phyloP scores from a whole-genome alignment of 2,888 invertebrate species.

The Drosophila mercatorum region DNA sequence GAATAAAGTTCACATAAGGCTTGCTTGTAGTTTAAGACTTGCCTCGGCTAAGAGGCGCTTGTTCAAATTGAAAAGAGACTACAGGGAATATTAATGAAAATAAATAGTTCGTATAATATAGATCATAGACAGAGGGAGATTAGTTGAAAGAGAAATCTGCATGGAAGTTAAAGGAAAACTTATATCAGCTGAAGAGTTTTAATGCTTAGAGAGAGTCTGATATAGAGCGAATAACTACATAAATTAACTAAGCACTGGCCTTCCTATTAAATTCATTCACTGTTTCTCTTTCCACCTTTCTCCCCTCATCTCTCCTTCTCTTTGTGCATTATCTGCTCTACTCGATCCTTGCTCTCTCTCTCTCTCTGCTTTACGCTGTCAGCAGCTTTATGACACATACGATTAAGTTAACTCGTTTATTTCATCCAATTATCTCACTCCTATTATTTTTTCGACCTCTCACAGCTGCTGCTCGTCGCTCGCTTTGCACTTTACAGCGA shows the following conservation, averaged over 20 bases:
- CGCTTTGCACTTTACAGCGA: not conserved
- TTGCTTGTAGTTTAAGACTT: constrained; percentile 7
- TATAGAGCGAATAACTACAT: too few species aligned
- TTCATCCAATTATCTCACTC: constrained; percentile 2
- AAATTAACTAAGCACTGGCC: too few species aligned
- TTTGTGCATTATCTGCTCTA: not conserved
- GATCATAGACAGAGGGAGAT: not conserved
- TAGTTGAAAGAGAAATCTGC: not conserved
- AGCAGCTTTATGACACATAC: not conserved
- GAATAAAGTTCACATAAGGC: constrained; percentile 14
- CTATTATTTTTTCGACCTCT: not conserved
- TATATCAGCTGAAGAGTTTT: not conserved
- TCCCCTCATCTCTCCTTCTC: not conserved
- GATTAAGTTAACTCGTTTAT: constrained; percentile 5
- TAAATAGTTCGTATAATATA: not conserved
- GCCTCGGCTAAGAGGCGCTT: not conserved
- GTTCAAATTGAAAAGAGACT: constrained; percentile 2
- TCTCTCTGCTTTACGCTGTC: not conserved
- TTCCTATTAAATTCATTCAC: too few species aligned
- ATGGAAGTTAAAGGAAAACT: not conserved
- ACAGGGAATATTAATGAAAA: not conserved
- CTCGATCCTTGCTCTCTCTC: not conserved
- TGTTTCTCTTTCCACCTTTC: not conserved
- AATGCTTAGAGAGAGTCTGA: not conserved
- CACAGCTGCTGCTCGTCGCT: not conserved